phyloP scores from a whole-genome alignment of 2,797 vertebrate genomes.

The Cynopterus sphinx region DNA sequence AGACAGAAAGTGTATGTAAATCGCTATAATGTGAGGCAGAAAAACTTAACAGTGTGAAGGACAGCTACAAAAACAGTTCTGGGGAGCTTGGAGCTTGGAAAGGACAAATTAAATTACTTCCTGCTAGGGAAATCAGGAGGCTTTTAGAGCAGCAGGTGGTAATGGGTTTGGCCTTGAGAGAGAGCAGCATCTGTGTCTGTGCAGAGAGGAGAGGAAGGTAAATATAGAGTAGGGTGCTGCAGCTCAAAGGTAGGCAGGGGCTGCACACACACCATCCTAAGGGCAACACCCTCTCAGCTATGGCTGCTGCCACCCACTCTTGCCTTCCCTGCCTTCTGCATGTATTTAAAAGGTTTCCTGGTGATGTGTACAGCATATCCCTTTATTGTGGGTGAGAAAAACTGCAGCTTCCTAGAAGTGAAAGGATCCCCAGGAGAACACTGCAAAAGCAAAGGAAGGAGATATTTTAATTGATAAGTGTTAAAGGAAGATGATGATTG shows the following conservation, averaged over 20 bases:
- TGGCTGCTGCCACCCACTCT: too few species aligned
- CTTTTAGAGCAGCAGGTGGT: neutral
- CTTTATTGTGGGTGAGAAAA: neutral
- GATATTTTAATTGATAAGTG: neutral
- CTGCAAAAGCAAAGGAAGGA: neutral
- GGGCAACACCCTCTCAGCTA: too few species aligned
- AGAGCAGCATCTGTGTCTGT: neutral
- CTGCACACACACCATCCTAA: fast-evolving
- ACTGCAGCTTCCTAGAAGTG: neutral
- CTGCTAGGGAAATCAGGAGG: neutral
- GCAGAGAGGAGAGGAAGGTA: neutral
- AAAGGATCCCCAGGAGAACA: neutral
- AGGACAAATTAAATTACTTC: neutral
- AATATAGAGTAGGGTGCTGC: fast-evolving
- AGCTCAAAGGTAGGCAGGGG: neutral
- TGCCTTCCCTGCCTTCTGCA: too few species aligned
- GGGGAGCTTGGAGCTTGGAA: neutral
- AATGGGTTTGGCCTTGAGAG: neutral
- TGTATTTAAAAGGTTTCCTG: neutral
- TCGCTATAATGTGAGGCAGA: neutral
- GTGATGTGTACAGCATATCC: too few species aligned
- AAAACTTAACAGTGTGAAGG: neutral
- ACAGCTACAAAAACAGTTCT: neutral
- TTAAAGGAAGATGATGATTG: neutral
- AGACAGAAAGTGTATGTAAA: neutral